Conservation (phyloP, 2,797 vertebrate species). For the Pangasius macronema region DNA sequence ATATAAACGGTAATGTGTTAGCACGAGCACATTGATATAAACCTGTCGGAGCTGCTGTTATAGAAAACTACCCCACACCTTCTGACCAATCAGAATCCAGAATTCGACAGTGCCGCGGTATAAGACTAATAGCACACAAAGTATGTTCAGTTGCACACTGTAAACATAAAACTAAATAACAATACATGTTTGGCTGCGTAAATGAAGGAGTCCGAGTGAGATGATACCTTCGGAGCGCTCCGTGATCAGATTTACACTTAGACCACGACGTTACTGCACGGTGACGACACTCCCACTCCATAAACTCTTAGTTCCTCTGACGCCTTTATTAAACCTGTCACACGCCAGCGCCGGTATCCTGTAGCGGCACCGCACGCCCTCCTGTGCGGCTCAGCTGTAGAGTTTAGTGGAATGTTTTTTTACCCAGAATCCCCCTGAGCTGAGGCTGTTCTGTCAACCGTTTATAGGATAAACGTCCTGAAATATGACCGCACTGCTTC, state of each 20-base stretch:
- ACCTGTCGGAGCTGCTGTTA: no score
- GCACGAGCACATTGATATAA: no score
- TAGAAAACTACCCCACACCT: background rate
- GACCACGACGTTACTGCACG: background rate
- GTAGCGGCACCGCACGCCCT: background rate
- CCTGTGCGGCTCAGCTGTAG: background rate
- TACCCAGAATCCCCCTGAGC: background rate
- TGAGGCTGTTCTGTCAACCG: background rate
- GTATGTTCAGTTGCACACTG: background rate
- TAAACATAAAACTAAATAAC: background rate
- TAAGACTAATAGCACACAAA: no score
- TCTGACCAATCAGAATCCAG: background rate
- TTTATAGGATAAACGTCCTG: background rate
- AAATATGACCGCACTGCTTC: background rate
- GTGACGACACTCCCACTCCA: background rate
- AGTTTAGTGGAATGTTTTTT: background rate
- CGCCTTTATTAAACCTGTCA: slow-evolving; percentile 24
- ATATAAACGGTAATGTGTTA: background rate
- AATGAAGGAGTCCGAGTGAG: background rate
- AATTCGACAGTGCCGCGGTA: no score
- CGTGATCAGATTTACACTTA: slow-evolving; percentile 17
- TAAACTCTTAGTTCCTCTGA: slow-evolving; percentile 7
- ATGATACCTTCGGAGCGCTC: background rate
- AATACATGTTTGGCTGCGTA: background rate
- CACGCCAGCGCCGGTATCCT: background rate